phyloP scores from a whole-genome alignment of 2,113 vertebrate genomes.

The Taxidea taxus region DNA sequence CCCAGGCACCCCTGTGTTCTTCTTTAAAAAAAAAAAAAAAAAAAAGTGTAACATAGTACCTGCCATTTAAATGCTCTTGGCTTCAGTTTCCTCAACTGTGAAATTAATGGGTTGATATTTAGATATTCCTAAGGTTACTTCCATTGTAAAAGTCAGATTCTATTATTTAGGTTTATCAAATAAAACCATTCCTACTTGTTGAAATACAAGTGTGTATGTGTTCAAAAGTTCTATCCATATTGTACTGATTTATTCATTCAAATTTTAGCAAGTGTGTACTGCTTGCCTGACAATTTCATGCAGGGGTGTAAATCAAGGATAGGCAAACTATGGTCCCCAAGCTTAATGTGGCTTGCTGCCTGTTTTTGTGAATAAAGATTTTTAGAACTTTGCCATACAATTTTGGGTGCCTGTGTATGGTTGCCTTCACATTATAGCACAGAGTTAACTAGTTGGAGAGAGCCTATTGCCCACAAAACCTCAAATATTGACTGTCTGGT shows the following conservation, averaged over 20 bases:
- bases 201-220: not conserved
- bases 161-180: not conserved
- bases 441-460: not conserved
- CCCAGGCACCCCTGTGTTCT: too few relatives aligned
- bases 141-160: not conserved
- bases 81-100: not conserved
- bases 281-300: not conserved
- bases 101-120: not conserved
- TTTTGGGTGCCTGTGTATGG: not conserved
- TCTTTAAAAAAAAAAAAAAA: too few relatives aligned
- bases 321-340: not conserved
- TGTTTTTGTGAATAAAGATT: not conserved
- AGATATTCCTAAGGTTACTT: not conserved
- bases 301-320: not conserved
- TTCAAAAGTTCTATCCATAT: not conserved
- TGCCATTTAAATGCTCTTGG: not conserved
- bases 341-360: not conserved
- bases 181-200: not conserved
- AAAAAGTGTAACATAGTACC: not conserved
- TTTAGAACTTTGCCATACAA: not conserved
- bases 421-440: not conserved
- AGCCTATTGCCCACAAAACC: not conserved
- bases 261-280: not conserved
- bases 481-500: not conserved
- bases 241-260: not conserved